Conservation (phyloP, 35 echinoderm and acorn worm species). For the Patiria miniata region DNA sequence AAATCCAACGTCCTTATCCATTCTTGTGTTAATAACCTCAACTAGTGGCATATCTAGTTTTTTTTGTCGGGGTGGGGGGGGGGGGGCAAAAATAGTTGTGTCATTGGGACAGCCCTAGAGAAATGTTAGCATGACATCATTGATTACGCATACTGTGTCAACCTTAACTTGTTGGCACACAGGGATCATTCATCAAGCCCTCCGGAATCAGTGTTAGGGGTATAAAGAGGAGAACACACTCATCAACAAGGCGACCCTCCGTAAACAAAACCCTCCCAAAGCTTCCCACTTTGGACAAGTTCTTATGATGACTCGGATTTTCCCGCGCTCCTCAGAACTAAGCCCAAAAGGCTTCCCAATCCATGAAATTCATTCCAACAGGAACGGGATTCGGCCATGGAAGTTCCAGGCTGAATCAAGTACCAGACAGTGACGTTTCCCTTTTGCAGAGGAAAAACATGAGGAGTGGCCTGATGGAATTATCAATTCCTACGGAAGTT, state of each 20-base stretch:
- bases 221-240: background rate
- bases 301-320: background rate
- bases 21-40: background rate
- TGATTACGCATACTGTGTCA: background rate
- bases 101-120: background rate
- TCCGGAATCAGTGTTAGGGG: background rate
- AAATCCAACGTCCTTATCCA: background rate
- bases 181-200: slow-evolving; percentile 8
- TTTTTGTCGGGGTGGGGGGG: background rate
- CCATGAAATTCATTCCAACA: no score
- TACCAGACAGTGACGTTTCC: no score
- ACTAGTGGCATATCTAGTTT: background rate
- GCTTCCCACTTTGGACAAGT: slow-evolving; percentile 7
- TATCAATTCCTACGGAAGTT: no score
- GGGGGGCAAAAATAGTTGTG: background rate
- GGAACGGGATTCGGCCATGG: no score
- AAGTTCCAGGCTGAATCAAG: no score
- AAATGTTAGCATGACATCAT: background rate
- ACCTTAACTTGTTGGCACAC: background rate
- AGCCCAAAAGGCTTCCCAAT: no score
- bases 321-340: no score
- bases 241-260: background rate
- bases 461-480: no score
- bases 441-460: no score
- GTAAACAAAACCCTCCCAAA: background rate